These are phyloP conservation scores for Oligia latruncula DNA, from an alignment of 2,888 invertebrate genomes.

Conservation along the genomic window DNA sequence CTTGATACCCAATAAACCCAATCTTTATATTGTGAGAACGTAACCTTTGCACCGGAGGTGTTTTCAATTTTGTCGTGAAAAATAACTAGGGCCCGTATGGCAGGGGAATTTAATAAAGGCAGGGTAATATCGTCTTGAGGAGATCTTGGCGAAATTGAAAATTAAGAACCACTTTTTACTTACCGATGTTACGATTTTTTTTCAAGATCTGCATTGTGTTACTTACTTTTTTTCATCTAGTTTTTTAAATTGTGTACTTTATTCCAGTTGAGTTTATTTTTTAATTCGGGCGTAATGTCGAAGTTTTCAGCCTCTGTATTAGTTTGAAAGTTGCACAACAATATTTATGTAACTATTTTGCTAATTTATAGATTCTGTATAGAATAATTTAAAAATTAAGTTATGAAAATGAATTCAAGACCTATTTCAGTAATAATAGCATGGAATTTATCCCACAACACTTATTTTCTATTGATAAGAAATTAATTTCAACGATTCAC, in stretches of 20 bases:
- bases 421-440: neutral
- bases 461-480: neutral
- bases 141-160: constrained; percentile 81
- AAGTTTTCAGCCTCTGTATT: constrained; percentile 7
- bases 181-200: constrained; percentile 66
- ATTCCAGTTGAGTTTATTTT: neutral
- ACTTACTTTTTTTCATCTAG: constrained; percentile 58
- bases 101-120: constrained; percentile 83
- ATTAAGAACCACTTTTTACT: constrained; percentile 78
- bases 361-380: neutral
- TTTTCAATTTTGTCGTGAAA: constrained; percentile 86
- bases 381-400: neutral
- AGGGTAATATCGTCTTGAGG: constrained; percentile 77
- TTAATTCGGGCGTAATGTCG: neutral
- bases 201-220: constrained; percentile 60
- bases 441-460: neutral
- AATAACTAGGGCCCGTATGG: constrained; percentile 77
- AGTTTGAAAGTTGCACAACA: neutral
- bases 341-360: neutral
- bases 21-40: constrained; percentile 85
- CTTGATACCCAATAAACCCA: constrained; percentile 82
- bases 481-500: neutral
- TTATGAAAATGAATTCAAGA: neutral
- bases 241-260: constrained; percentile 2
- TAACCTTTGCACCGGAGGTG: constrained; percentile 78